A percentile compares a stretch with the other conserved stretches of the same genome.
Evolutionary conservation across 1,140 invertebrate genomes (phyloP).

Genomic region (Acyrthosiphon pisum): DNA sequence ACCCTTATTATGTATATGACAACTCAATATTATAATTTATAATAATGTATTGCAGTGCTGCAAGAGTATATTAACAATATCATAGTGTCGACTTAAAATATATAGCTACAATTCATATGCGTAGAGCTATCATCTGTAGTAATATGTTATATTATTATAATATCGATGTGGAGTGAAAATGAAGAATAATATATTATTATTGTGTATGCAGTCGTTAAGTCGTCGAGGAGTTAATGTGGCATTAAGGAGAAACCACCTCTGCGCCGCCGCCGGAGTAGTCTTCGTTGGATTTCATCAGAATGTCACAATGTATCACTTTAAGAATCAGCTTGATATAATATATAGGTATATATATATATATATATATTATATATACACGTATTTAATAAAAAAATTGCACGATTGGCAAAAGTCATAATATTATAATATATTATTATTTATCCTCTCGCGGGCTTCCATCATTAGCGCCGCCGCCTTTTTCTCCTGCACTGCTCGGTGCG

Average conservation of each 20-base stretch:
- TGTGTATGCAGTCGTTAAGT: background rate
- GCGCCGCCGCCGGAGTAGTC: background rate
- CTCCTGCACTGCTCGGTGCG: background rate
- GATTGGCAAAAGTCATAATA: background rate
- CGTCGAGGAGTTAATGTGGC: background rate
- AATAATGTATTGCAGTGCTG: background rate
- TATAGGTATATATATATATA: too few species aligned
- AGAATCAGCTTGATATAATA: background rate
- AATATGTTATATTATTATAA: background rate
- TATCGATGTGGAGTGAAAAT: background rate
- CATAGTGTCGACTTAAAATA: background rate
- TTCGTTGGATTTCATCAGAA: background rate
- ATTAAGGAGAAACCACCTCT: background rate
- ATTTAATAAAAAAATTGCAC: background rate
- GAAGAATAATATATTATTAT: background rate
- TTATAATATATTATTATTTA: background rate
- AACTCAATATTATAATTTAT: background rate
- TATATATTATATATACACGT: too few species aligned
- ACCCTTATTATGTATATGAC: background rate
- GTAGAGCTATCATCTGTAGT: background rate
- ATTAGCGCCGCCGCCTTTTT: background rate
- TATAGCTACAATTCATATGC: background rate
- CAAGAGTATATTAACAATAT: background rate
- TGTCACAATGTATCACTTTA: background rate
- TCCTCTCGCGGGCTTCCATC: slow-evolving; percentile 29